Conservation (phyloP, 1,140 invertebrate genomes). For the Heterodera schachtii region DNA sequence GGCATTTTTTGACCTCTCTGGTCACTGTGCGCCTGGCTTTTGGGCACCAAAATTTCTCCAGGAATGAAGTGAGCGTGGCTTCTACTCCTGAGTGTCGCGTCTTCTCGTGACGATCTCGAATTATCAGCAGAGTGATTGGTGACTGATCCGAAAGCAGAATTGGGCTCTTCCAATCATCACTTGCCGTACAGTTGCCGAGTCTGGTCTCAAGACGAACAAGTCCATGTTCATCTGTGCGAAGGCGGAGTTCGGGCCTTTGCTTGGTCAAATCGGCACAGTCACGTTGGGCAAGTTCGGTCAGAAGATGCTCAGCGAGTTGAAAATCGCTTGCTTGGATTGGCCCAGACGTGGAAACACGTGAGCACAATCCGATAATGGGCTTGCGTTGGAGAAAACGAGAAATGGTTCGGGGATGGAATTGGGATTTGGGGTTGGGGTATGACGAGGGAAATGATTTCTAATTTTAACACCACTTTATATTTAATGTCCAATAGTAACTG, state of each 20-base stretch:
- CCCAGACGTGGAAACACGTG: not conserved
- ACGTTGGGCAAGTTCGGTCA: not conserved
- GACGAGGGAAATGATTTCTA: no score
- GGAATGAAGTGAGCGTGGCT: slow-evolving; percentile 18
- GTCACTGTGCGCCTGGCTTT: slow-evolving; percentile 9
- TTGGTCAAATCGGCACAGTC: not conserved
- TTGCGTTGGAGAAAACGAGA: no score
- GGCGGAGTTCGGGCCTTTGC: not conserved
- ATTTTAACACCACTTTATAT: no score
- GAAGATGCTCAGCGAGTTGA: not conserved
- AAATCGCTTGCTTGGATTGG: not conserved
- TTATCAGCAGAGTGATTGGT: slow-evolving; percentile 6
- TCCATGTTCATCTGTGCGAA: slow-evolving; percentile 3
- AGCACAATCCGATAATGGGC: no score
- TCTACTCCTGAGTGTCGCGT: slow-evolving; percentile 20
- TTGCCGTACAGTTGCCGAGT: slow-evolving; percentile 3
- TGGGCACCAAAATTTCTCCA: slow-evolving; percentile 24
- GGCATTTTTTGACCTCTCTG: slow-evolving; percentile 13
- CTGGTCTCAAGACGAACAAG: slow-evolving; percentile 17
- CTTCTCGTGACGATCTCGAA: slow-evolving; percentile 13
- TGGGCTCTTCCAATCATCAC: slow-evolving; percentile 10
- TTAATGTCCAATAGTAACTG: no score
- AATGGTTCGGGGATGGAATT: no score
- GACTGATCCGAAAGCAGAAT: slow-evolving; percentile 13
- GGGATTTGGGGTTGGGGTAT: no score